A percentile compares a stretch with the other conserved stretches of the same genome.
Conservation (phyloP, 2,797 vertebrate genomes). For the Fringilla coelebs region DNA sequence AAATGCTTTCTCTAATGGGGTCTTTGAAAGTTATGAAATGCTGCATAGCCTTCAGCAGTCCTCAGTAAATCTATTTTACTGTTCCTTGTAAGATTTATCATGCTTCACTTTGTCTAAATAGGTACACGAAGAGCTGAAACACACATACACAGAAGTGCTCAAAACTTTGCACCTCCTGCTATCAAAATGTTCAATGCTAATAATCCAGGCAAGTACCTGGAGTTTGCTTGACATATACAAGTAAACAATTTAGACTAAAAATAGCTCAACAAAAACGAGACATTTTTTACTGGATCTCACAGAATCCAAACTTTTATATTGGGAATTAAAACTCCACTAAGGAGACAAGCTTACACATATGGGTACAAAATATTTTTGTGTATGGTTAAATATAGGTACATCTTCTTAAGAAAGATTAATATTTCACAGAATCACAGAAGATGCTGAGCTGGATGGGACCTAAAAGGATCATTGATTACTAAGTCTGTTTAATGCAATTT, state of each 20-base stretch:
- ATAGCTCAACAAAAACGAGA: background rate
- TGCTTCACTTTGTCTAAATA: slow-evolving; percentile 4
- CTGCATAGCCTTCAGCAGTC: background rate
- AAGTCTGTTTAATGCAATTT: background rate
- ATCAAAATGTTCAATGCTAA: background rate
- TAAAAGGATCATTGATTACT: background rate
- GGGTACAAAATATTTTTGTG: background rate
- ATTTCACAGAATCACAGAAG: background rate
- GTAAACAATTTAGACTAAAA: background rate
- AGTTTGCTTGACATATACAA: background rate
- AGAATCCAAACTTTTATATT: background rate
- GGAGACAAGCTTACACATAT: background rate
- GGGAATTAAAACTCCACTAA: background rate
- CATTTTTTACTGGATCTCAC: background rate
- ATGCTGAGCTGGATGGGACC: background rate
- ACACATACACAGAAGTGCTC: background rate
- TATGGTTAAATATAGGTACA: background rate
- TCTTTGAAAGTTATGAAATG: background rate
- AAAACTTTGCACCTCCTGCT: background rate
- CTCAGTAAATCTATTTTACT: background rate
- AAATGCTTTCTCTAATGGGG: background rate
- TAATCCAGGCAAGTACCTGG: background rate
- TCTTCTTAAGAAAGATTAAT: background rate
- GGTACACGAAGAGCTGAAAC: background rate
- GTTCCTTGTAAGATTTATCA: background rate